Evolutionary conservation across 2,888 invertebrate genomes (phyloP), one percentile per base, ranked within the genome.

Genomic region (Oscheius sp.): DNA sequence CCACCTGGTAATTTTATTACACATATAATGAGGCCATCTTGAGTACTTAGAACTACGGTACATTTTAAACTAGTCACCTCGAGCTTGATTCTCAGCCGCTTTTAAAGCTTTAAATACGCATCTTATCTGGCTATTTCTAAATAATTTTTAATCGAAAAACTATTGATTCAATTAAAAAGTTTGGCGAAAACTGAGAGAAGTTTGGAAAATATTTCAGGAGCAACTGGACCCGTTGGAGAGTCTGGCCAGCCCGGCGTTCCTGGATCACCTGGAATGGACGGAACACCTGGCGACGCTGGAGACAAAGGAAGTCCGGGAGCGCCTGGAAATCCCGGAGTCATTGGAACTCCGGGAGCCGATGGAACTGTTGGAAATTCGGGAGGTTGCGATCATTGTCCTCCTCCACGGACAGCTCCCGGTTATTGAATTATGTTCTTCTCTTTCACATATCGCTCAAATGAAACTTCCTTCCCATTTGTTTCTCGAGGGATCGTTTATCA

Each of bases 371-470:
- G 79, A 27, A 63, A 67, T 27, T 67, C 72, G 31, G 79, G 79
- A 64, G 71, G 53, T 12, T 81, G 81, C 77, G 80, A 81, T 63
- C 81, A 82, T 76, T 82, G 81, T 74, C 80, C 81, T 66, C 80
- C 80, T 63, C 81, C 80, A 63, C 70, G 82, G 55, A 82, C 82
- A 52, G 80, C 81, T 25, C 81, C 82, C 65, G 82, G 82, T 75
- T 82, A 82, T 75, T 80, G 75, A 77, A 3, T 23, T 55, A 33
- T 23, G 23, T 37, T 34, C 17, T 2, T 12, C n/a, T 34, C 25
- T 55, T 17, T 31, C 27, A n/a, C 12, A 42, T 17, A 17, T 34
- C 23, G 55, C 55, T 55, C 55, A 55, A 33, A 55, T 15, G 12
- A 33, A 33, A 55, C 31, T 17, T 29, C 15, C 31, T 29, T 53